These are phyloP conservation scores for Syngnathus rostellatus DNA, from an alignment of 2,797 vertebrate species.

Conservation along the genomic window DNA sequence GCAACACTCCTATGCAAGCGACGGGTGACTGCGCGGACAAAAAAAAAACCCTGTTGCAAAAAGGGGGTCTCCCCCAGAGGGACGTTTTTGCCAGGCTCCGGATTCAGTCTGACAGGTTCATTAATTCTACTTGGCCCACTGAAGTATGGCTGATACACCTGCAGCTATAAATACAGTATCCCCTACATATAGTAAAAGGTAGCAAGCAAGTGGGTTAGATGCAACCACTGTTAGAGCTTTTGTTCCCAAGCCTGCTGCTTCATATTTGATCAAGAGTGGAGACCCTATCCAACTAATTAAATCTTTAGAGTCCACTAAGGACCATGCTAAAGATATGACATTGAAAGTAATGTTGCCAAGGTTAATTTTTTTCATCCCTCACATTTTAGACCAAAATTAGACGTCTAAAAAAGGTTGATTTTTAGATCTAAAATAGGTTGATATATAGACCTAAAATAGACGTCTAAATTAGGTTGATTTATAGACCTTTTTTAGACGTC, in stretches of 20 bases:
- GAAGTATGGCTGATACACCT: conserved; percentile 61
- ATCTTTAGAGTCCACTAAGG: neutral
- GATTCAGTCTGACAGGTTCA: conserved; percentile 50
- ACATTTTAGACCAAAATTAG: no score
- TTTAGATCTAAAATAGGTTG: no score
- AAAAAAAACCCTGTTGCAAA: conserved; percentile 12
- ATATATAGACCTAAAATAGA: no score
- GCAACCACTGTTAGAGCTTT: conserved; percentile 29
- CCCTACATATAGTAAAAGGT: conserved; percentile 47
- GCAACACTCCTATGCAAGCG: neutral
- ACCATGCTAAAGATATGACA: neutral
- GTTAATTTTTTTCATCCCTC: no score
- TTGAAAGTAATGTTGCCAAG: neutral
- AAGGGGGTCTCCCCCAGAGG: conserved; percentile 54
- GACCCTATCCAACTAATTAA: neutral
- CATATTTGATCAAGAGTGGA: neutral
- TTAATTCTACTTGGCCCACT: conserved; percentile 56
- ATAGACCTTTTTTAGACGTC: no score
- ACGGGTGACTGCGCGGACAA: neutral
- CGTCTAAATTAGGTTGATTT: no score
- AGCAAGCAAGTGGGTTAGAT: conserved; percentile 65
- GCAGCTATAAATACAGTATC: conserved; percentile 70
- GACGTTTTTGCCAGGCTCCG: conserved; percentile 38
- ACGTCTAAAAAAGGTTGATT: no score
- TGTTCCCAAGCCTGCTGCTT: conserved; percentile 16